These are phyloP conservation scores for Sporophila hypoxantha DNA, from an alignment of 2,113 vertebrate genomes.

Conservation along the genomic window DNA sequence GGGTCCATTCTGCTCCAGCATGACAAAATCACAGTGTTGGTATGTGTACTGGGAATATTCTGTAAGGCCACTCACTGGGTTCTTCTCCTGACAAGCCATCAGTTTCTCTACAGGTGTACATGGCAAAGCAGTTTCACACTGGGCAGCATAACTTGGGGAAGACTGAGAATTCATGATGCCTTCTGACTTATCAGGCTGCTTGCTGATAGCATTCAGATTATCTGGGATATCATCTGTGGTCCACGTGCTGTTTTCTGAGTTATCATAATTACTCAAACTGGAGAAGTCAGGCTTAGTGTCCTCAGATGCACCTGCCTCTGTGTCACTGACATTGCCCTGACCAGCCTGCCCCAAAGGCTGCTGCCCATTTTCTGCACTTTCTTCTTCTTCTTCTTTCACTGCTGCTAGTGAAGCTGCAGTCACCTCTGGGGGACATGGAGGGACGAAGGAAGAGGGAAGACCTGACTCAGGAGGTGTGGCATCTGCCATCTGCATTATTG, in stretches of 20 bases:
- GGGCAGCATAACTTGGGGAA: slow-evolving; percentile 34
- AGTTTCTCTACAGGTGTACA: slow-evolving; percentile 76
- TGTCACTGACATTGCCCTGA: not conserved
- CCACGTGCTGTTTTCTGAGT: slow-evolving; percentile 76
- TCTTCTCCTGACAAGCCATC: slow-evolving; percentile 87
- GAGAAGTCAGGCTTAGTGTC: not conserved
- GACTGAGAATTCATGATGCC: slow-evolving; percentile 63
- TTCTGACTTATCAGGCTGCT: not conserved
- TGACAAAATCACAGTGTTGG: slow-evolving; percentile 85
- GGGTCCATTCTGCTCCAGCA: slow-evolving; percentile 89
- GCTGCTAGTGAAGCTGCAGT: rapidly evolving
- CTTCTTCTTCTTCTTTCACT: rapidly evolving
- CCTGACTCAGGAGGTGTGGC: not conserved
- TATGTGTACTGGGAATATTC: slow-evolving; percentile 90
- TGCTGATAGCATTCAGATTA: slow-evolving; percentile 79
- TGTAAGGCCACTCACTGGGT: slow-evolving; percentile 90
- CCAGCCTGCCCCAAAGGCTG: not conserved
- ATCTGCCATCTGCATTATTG: not conserved
- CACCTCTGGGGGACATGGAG: not conserved
- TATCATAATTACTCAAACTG: slow-evolving; percentile 21
- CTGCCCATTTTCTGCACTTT: slow-evolving; percentile 10
- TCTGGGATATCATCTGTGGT: slow-evolving; percentile 88
- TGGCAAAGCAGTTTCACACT: slow-evolving; percentile 22
- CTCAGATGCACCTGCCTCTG: not conserved
- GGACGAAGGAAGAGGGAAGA: not conserved